Evolutionary conservation across 92 coral and sea anemone genomes (phyloP).

Genomic region (Zoanthus sociatus): DNA sequence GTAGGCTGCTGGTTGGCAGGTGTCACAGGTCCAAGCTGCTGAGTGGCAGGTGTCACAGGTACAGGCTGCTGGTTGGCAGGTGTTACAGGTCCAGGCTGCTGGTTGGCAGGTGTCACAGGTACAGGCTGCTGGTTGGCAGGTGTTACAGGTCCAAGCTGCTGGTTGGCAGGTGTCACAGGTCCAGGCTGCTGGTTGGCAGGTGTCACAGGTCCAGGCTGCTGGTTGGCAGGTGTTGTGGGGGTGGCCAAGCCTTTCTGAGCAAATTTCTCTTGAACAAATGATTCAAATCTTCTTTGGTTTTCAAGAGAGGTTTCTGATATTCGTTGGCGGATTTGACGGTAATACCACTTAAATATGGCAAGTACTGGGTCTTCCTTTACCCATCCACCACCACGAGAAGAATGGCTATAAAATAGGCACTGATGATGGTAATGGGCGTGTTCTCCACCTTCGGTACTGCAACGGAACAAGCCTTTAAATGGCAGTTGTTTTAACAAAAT

Average conservation of each 20-base stretch:
- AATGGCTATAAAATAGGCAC: conserved; percentile 35
- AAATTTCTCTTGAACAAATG: neutral
- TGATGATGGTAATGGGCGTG: conserved; percentile 22
- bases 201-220: neutral
- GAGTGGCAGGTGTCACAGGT: neutral
- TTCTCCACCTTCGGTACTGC: conserved; percentile 51
- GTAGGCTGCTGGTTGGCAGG: neutral
- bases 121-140: neutral
- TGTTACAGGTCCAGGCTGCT: neutral
- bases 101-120: neutral
- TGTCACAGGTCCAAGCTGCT: neutral
- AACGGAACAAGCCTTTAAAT: conserved; percentile 51
- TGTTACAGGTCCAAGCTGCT: neutral
- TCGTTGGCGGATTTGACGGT: conserved; percentile 23
- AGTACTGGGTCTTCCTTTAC: conserved; percentile 29
- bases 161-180: neutral
- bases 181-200: neutral
- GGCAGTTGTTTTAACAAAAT: conserved; percentile 9
- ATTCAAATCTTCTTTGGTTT: neutral
- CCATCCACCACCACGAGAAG: neutral
- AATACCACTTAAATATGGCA: conserved; percentile 39
- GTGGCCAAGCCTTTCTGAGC: neutral
- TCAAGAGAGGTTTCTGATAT: conserved; percentile 8
- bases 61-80: neutral
- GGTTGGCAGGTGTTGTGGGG: conserved; percentile 5